Evolutionary conservation across 1,140 invertebrate species (phyloP).

Genomic region (Gryllus bimaculatus): DNA sequence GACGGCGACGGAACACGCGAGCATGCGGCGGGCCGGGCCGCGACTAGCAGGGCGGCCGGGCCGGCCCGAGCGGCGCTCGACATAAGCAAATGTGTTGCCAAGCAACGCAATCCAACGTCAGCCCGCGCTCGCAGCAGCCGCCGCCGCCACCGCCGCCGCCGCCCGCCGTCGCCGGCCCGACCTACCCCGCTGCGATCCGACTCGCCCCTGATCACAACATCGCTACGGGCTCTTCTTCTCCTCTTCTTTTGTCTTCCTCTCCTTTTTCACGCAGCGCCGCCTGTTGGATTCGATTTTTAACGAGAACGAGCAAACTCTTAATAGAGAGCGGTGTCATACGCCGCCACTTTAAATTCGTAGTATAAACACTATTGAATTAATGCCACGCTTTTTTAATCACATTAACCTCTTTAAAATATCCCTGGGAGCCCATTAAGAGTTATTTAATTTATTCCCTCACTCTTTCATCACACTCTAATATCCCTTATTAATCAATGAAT

Average conservation of each 20-base stretch:
- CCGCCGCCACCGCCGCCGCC: neutral
- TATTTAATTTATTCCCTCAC: no score
- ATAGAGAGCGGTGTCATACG: no score
- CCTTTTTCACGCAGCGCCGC: no score
- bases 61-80: conserved; percentile 5
- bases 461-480: neutral
- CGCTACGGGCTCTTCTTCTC: neutral
- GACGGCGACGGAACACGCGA: conserved; percentile 9
- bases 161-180: no score
- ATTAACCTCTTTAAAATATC: no score
- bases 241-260: no score
- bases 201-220: neutral
- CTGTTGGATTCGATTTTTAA: neutral
- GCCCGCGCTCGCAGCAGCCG: conserved; percentile 3
- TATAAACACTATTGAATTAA: no score
- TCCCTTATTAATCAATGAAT: neutral
- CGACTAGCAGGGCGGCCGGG: neutral
- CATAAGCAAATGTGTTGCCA: conserved; percentile 17
- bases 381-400: no score
- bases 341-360: no score
- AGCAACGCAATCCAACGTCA: conserved; percentile 19
- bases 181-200: neutral
- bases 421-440: no score
- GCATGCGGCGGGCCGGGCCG: neutral
- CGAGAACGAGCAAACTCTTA: no score